These are phyloP conservation scores for Strix aluco DNA, from an alignment of 2,113 vertebrate species.

Conservation along the genomic window DNA sequence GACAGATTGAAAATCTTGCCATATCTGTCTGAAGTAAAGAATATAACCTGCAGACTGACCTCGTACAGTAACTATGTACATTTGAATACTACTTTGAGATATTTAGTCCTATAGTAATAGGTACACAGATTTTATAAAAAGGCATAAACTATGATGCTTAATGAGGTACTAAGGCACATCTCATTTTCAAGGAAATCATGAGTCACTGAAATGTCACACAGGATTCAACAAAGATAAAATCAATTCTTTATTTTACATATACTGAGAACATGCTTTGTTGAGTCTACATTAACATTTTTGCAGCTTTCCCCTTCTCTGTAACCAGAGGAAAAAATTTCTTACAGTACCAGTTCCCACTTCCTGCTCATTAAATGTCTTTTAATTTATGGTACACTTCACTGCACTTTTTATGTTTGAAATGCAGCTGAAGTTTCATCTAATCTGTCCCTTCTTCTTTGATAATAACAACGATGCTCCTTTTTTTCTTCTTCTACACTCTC, in stretches of 20 bases:
- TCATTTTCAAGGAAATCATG: neutral
- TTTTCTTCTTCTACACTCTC: neutral
- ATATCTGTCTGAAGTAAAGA: neutral
- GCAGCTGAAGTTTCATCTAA: neutral
- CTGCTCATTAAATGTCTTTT: conserved; percentile 27
- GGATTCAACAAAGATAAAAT: conserved; percentile 3
- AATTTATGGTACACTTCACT: conserved; percentile 44
- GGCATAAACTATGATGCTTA: neutral
- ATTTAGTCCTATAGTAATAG: neutral
- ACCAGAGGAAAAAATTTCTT: neutral
- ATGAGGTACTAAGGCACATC: neutral
- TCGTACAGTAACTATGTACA: neutral
- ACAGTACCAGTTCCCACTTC: neutral
- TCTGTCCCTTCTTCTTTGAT: neutral
- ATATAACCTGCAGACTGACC: neutral
- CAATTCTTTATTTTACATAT: conserved; percentile 9
- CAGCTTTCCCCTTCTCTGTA: conserved; percentile 11
- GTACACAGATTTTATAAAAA: neutral
- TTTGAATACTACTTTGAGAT: neutral
- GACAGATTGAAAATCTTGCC: neutral
- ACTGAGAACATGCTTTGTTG: conserved; percentile 14
- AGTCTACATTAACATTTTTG: conserved; percentile 1
- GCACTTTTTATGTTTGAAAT: neutral
- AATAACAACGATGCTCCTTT: neutral
- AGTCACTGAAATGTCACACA: neutral